Evolutionary conservation across 2,888 invertebrate genomes (phyloP).

Genomic region (Tenthredo distinguenda): DNA sequence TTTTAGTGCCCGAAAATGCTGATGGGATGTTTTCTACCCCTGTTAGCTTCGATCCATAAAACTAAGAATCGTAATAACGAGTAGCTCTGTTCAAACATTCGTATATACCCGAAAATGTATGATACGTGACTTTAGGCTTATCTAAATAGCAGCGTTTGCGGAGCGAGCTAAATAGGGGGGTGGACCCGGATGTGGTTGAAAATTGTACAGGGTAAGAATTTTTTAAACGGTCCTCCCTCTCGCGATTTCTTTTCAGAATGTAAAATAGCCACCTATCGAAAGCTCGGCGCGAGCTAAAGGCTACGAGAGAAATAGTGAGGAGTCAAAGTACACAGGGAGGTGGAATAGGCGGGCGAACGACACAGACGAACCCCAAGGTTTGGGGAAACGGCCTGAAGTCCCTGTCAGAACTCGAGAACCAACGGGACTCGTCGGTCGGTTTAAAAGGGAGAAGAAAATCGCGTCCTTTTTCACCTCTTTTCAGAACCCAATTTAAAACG

Average conservation of each 20-base stretch:
- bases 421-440: neutral
- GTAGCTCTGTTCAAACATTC: constrained; percentile 29
- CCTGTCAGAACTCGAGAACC: neutral
- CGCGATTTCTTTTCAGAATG: neutral
- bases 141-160: neutral
- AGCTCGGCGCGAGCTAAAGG: neutral
- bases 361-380: neutral
- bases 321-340: neutral
- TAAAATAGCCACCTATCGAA: neutral
- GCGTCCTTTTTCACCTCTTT: neutral
- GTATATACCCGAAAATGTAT: neutral
- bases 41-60: neutral
- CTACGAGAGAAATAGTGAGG: neutral
- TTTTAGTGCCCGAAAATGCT: neutral
- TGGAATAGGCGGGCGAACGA: neutral
- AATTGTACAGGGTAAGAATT: neutral
- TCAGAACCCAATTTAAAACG: neutral
- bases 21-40: neutral
- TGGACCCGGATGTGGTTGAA: neutral
- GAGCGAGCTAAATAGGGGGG: neutral
- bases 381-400: neutral
- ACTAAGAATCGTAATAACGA: constrained; percentile 32
- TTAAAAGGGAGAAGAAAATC: neutral
- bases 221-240: neutral
- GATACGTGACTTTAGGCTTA: constrained; percentile 36